Evolutionary conservation across 2,888 invertebrate genomes (phyloP).

Genomic region (Xestobium rufovillosum): DNA sequence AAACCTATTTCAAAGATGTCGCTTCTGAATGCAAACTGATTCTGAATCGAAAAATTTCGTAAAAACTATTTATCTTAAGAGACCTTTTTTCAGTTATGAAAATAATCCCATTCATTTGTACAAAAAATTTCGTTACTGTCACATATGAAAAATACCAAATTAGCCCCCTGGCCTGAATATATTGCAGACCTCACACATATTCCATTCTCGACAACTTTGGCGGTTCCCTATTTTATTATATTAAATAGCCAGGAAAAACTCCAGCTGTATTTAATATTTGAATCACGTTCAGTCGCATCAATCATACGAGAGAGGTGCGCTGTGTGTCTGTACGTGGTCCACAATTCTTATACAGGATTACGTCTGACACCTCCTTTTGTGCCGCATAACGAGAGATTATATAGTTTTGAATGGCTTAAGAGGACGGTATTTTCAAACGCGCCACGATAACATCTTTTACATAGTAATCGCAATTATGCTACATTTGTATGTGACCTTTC

Average conservation of each 20-base stretch:
- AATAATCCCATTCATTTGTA: no score
- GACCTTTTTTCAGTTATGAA: no score
- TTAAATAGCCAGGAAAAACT: neutral
- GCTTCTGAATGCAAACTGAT: no score
- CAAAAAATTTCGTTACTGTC: no score
- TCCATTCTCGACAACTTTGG: no score
- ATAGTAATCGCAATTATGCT: neutral
- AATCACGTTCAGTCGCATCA: conserved; percentile 1
- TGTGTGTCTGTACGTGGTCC: neutral
- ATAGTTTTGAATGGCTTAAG: neutral
- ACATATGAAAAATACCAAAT: no score
- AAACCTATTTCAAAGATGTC: no score
- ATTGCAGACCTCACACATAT: no score
- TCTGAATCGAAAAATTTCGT: no score
- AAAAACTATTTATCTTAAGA: no score
- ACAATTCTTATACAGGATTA: neutral
- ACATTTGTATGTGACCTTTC: no score
- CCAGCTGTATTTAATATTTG: conserved; percentile 2
- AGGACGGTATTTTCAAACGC: neutral
- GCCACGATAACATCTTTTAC: neutral
- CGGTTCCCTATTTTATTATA: conserved; percentile 1
- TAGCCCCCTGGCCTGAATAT: no score
- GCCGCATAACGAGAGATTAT: conserved; percentile 1
- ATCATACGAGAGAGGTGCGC: neutral
- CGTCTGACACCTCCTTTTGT: neutral